Evolutionary conservation across 1,140 invertebrate genomes (phyloP).

Genomic region (Drosophila pallidifrons): DNA sequence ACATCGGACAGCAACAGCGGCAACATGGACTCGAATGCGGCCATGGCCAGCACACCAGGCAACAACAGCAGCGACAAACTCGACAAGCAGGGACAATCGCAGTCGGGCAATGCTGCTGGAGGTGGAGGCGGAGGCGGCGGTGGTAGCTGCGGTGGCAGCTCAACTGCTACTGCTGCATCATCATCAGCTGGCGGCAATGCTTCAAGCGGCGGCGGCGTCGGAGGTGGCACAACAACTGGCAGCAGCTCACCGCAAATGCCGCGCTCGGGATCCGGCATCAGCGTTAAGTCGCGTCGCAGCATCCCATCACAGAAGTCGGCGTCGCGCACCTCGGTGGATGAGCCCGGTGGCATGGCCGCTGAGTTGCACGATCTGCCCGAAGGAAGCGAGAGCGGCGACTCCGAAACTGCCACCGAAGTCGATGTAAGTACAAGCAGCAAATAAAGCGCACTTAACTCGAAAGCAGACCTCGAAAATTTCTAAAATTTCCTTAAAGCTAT

Average conservation of each 20-base stretch:
- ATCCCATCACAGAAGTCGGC: constrained; percentile 84
- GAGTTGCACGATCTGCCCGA: constrained; percentile 87
- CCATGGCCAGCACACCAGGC: constrained; percentile 61
- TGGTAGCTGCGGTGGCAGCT: constrained; percentile 3
- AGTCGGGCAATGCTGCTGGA: neutral
- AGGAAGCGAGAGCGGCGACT: constrained; percentile 88
- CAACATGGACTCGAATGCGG: constrained; percentile 75
- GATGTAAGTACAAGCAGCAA: constrained; percentile 86
- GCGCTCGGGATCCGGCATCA: constrained; percentile 85
- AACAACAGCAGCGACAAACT: constrained; percentile 53
- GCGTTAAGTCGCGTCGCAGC: constrained; percentile 83
- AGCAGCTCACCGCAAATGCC: constrained; percentile 83
- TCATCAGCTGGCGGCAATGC: neutral
- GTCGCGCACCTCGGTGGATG: constrained; percentile 87
- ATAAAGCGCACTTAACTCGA: neutral
- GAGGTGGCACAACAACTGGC: constrained; percentile 49
- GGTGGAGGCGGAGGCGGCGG: constrained; percentile 16
- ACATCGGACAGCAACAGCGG: constrained; percentile 85
- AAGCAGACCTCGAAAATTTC: neutral
- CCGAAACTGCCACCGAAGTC: constrained; percentile 90
- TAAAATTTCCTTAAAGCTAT: no score
- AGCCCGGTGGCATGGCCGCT: constrained; percentile 85
- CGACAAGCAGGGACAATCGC: constrained; percentile 44
- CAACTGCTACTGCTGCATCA: neutral
- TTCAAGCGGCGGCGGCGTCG: neutral